Evolutionary conservation across 2,888 invertebrate species (phyloP), one percentile per base, ranked within the genome.

Genomic region (Drosophila barbarae): DNA sequence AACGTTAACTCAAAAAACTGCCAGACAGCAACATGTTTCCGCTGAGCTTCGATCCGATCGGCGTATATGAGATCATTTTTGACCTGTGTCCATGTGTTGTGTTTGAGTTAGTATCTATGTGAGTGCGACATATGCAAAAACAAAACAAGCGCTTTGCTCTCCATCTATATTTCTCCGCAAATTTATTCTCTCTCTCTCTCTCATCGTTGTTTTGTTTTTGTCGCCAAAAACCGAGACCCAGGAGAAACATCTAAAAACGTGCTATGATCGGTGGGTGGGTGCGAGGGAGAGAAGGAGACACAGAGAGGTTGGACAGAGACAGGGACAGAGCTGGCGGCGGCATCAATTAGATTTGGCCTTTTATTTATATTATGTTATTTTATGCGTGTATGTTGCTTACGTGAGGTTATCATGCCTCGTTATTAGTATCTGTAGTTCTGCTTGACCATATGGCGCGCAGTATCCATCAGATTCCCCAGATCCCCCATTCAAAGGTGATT

Each of bases 261-360:
- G 83, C 71, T 76, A 69, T 44, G 61, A 69, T 59, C 69, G 52
- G 35, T 42, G 42, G 23, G 21, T 2, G 47, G 23, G 10, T n/a
- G 50, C 21, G 51, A 34, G 34, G 35, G 32, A n/a, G 26, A 26
- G 6, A 12, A 5, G 23, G 35, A 42, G 26, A 42, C 26, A 9
- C 12, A 18, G 18, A 34, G 9, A 10, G 18, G 10, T 6, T 34
- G 36, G 38, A 42, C 13, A 6, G 35, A 10, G 60, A 26, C 12
- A 18, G 26, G n/a, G 47, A 39, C 15, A 60, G 57, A 69, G 74
- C 18, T n/a, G 51, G n/a, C 61, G 67, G 67, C 59, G 53, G 69
- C 67, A 59, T 77, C 85, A 81, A 81, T 81, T 77, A 74, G 72
- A 68, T 75, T 70, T 74, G 64, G 81, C 59, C 70, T 76, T 73